These are phyloP conservation scores for Blastobasis adustella DNA, from an alignment of 2,888 invertebrate species.

Conservation along the genomic window DNA sequence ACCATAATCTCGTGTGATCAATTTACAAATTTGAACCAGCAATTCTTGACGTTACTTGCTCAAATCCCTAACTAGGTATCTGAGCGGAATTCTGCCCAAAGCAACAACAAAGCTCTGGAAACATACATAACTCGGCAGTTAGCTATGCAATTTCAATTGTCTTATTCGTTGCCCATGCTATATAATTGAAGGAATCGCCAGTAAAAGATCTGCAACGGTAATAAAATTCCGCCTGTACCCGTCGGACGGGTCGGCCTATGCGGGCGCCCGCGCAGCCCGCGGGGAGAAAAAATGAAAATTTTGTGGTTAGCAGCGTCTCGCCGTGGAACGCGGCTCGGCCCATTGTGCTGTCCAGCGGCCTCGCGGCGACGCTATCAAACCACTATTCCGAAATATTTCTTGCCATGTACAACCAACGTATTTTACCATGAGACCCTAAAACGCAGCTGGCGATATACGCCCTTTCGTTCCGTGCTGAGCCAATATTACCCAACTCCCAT, in stretches of 20 bases:
- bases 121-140: too few relatives aligned
- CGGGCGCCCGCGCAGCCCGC: conserved; percentile 51
- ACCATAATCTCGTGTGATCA: too few relatives aligned
- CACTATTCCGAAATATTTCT: too few relatives aligned
- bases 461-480: neutral
- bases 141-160: neutral
- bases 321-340: conserved; percentile 25
- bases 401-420: neutral
- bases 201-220: conserved; percentile 34
- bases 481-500: too few relatives aligned
- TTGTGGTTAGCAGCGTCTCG: conserved; percentile 46
- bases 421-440: neutral
- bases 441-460: neutral
- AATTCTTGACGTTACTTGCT: too few relatives aligned
- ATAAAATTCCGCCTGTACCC: conserved; percentile 44
- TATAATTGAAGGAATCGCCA: conserved; percentile 26
- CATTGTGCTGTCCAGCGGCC: conserved; percentile 21
- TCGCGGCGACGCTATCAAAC: neutral
- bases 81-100: too few relatives aligned
- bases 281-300: conserved; percentile 42
- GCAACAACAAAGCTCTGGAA: too few relatives aligned
- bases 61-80: too few relatives aligned
- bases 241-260: conserved; percentile 40
- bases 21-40: too few relatives aligned
- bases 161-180: conserved; percentile 9